These are phyloP conservation scores for Meriones unguiculatus DNA, from an alignment of 2,113 vertebrate genomes.

Conservation along the genomic window DNA sequence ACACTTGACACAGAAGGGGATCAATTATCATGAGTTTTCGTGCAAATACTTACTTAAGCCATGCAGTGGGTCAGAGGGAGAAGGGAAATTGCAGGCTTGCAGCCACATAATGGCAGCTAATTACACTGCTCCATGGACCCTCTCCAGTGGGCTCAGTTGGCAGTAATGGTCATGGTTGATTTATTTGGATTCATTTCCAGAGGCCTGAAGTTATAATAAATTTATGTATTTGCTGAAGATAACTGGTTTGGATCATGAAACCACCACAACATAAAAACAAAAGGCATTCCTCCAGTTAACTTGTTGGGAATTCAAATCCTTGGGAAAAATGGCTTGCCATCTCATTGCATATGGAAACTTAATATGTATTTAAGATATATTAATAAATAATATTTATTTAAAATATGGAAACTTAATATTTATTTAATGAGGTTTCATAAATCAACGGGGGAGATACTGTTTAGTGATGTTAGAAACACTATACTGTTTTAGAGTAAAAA, in stretches of 20 bases:
- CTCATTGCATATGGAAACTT: constrained; percentile 25
- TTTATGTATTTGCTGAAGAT: constrained; percentile 91
- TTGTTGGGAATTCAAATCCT: constrained; percentile 80
- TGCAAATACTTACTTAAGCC: constrained; percentile 95
- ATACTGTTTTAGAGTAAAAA: background rate
- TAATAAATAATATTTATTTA: background rate
- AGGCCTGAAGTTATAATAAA: constrained; percentile 88
- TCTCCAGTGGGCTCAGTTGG: constrained; percentile 81
- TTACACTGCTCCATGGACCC: constrained; percentile 86
- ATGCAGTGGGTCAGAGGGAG: constrained; percentile 84
- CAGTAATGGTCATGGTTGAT: constrained; percentile 88
- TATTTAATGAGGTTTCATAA: background rate
- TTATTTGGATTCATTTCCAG: constrained; percentile 90
- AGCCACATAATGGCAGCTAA: constrained; percentile 85
- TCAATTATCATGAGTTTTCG: constrained; percentile 92
- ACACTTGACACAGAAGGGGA: constrained; percentile 93
- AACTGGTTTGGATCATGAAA: constrained; percentile 89
- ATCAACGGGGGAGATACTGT: background rate
- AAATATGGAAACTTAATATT: background rate
- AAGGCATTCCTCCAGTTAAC: constrained; percentile 80
- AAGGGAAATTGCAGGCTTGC: constrained; percentile 88
- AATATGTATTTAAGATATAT: background rate
- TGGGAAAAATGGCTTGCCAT: constrained; percentile 67
- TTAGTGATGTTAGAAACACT: background rate
- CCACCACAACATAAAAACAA: constrained; percentile 90